Conservation (phyloP, 2,113 vertebrate species). For the Aptenodytes patagonicus region DNA sequence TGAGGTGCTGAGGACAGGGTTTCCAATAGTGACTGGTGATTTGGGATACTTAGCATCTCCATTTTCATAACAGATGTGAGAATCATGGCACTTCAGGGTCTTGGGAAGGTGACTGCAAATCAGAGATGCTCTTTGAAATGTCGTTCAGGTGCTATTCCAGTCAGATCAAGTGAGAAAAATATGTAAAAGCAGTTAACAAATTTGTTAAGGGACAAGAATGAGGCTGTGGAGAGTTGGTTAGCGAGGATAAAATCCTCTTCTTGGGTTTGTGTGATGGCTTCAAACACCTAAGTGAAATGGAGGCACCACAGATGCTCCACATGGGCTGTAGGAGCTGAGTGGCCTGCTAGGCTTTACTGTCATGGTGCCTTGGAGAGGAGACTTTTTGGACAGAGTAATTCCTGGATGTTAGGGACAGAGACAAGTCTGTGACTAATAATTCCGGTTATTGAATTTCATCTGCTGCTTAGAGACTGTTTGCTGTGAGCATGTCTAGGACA, state of each 20-base stretch:
- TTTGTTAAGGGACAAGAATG: not conserved
- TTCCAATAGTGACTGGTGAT: not conserved
- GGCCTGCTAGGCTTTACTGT: not conserved
- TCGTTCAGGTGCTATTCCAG: not conserved
- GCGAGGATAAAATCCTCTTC: not conserved
- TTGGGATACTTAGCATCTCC: not conserved
- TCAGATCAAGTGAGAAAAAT: not conserved
- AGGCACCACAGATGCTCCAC: not conserved
- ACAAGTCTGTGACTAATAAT: not conserved
- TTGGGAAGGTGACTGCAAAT: not conserved
- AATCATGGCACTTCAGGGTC: not conserved
- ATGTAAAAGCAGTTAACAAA: not conserved
- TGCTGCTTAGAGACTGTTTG: not conserved
- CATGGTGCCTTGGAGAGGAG: not conserved
- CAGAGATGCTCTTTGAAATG: not conserved
- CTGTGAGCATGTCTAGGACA: not conserved
- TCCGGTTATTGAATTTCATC: not conserved
- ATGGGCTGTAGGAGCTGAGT: not conserved
- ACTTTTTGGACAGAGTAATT: not conserved
- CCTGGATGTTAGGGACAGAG: not conserved
- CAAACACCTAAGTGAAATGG: not conserved
- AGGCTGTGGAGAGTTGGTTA: not conserved
- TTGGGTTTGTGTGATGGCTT: not conserved
- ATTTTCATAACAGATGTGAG: not conserved
- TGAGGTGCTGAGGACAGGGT: not conserved